Evolutionary conservation across 2,113 vertebrate genomes (phyloP).

Genomic region (pig (Sus scrofa)): DNA sequence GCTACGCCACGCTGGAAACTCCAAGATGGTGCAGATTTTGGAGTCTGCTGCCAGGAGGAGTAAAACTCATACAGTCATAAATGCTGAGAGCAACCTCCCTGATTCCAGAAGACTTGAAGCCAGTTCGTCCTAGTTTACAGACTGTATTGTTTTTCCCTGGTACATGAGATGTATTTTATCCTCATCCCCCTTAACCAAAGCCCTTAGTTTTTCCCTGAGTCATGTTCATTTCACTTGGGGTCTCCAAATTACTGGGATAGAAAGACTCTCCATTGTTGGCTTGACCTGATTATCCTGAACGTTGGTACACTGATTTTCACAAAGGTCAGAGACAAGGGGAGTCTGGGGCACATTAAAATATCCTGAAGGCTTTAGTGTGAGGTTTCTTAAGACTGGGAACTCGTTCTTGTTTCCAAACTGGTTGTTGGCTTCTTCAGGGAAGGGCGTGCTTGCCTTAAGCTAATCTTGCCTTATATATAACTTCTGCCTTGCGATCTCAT

Average conservation of each 20-base stretch:
- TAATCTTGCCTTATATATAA: neutral
- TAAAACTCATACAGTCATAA: neutral
- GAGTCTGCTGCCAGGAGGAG: neutral
- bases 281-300: neutral
- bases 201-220: neutral
- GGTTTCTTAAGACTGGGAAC: neutral
- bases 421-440: neutral
- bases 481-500: neutral
- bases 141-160: neutral
- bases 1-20: too few relatives aligned
- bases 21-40: neutral
- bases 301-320: neutral
- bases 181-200: neutral
- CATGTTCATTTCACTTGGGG: neutral
- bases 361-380: neutral
- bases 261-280: neutral
- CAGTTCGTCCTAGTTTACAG: neutral
- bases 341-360: neutral
- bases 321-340: neutral
- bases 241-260: neutral
- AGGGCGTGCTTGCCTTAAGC: neutral
- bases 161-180: neutral
- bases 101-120: neutral
- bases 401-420: neutral
- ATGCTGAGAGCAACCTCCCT: neutral